Evolutionary conservation across 2,888 invertebrate genomes (phyloP), one percentile per base, ranked within the genome.

Genomic region (Tigriopus californicus): DNA sequence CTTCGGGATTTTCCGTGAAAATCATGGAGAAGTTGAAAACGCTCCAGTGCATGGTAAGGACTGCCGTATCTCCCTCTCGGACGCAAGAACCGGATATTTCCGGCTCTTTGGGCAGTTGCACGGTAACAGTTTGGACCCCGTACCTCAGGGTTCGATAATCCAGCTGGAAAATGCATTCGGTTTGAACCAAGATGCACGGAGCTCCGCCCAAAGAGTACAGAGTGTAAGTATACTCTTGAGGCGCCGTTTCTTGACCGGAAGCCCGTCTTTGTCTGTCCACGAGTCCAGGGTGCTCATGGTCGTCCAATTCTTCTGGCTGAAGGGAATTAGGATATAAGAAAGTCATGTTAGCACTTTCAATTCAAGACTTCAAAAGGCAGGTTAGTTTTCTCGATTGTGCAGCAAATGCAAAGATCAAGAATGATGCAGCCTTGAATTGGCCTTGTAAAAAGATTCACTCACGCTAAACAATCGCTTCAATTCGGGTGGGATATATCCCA

Each of bases 1-100:
- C 57, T 18, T 57, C 57, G 2, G 57, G 57, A 15, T 57, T 57
- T 33, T 57, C n/a, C 1, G 57, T 57, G 25, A 57, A 57, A 13
- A 57, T 24, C 18, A 57, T 18, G 47, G 46, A 46, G 22, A 57
- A 57, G 47, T 57, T 57, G 46, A 46, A 57, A 13, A 54, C 54
- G 6, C 40, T 41, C 54, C 54, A 54, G 2, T 18, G 40, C 54
- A 54, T 41, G n/a, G 54, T 40, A 12, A 54, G 12, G 12, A 54
- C 41, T 8, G 54, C 25, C 1, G 54, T 40, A 41, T 54, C 54
- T 18, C 54, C 54, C 10, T 25, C 41, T 41, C 25, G 33, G 11
- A 54, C 41, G 18, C 54, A 54, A n/a, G 40, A 40, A 15, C 54
- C 54, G n/a, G 54, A 33, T n/a, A 54, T 41, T 18, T 54, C 41